Conservation (phyloP, 2,888 invertebrate genomes). For the Ferdinandea cuprea region DNA sequence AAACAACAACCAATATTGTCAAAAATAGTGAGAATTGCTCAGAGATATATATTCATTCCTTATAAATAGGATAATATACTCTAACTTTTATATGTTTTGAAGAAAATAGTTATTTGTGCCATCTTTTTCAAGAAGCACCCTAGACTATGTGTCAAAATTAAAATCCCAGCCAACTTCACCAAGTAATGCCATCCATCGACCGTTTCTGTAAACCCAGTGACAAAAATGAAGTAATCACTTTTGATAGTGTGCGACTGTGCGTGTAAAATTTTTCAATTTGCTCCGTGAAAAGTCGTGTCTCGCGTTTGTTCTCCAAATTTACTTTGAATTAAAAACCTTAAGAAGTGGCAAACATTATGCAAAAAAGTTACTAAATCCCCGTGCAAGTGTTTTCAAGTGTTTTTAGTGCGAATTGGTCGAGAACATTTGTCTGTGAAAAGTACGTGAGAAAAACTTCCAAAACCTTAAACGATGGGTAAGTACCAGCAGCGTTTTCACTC, state of each 20-base stretch:
- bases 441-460: constrained; percentile 36
- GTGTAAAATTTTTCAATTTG: constrained; percentile 72
- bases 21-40: no score
- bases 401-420: constrained; percentile 54
- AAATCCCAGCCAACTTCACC: constrained; percentile 52
- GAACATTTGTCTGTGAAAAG: constrained; percentile 49
- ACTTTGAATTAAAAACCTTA: constrained; percentile 51
- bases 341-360: constrained; percentile 67
- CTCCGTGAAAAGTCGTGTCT: constrained; percentile 69
- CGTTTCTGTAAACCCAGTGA: constrained; percentile 49
- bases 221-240: constrained; percentile 74
- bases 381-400: constrained; percentile 68
- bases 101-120: no score
- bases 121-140: no score
- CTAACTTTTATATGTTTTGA: no score
- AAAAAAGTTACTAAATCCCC: constrained; percentile 47
- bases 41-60: no score
- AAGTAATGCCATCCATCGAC: background rate
- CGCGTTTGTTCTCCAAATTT: constrained; percentile 63
- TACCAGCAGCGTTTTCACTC: constrained; percentile 47
- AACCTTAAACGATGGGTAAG: constrained; percentile 67
- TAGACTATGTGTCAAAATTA: constrained; percentile 7
- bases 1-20: no score
- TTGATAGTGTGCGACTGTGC: constrained; percentile 70
- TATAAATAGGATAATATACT: no score